Evolutionary conservation across 2,113 vertebrate species (phyloP).

Genomic region (Dermatemys mawii): DNA sequence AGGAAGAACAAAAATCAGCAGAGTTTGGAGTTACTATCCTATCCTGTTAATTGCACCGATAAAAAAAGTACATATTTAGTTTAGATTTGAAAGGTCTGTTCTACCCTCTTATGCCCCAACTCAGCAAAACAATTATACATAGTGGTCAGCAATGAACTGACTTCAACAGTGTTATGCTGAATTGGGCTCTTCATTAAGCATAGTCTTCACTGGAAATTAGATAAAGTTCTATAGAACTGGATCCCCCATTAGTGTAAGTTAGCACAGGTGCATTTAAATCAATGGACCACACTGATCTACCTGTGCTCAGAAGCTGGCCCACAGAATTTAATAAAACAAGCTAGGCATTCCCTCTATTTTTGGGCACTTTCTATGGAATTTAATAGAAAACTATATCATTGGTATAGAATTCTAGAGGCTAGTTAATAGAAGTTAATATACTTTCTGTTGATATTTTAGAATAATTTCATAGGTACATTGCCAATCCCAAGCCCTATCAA

Average conservation of each 20-base stretch:
- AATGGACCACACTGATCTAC: background rate
- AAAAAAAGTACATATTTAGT: background rate
- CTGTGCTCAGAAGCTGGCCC: background rate
- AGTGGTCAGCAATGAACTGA: background rate
- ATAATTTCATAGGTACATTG: background rate
- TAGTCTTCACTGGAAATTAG: background rate
- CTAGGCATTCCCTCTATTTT: background rate
- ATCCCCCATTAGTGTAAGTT: background rate
- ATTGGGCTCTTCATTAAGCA: background rate
- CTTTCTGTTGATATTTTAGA: slow-evolving; percentile 13
- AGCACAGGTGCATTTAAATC: background rate
- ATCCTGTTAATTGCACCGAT: background rate
- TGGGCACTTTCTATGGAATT: background rate
- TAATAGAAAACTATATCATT: background rate
- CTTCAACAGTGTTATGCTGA: background rate
- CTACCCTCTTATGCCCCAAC: background rate
- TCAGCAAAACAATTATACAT: background rate
- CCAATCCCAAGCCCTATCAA: background rate
- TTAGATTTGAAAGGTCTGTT: background rate
- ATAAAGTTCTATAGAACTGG: background rate
- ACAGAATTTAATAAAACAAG: slow-evolving; percentile 51
- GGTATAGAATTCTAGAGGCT: background rate
- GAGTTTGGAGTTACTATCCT: background rate
- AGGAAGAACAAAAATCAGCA: background rate
- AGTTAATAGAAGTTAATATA: background rate